Percentiles rank a stretch among this genome's conserved stretches.
These are phyloP conservation scores for Seira ritae DNA, from an alignment of 2,888 invertebrate genomes.

Conservation along the genomic window DNA sequence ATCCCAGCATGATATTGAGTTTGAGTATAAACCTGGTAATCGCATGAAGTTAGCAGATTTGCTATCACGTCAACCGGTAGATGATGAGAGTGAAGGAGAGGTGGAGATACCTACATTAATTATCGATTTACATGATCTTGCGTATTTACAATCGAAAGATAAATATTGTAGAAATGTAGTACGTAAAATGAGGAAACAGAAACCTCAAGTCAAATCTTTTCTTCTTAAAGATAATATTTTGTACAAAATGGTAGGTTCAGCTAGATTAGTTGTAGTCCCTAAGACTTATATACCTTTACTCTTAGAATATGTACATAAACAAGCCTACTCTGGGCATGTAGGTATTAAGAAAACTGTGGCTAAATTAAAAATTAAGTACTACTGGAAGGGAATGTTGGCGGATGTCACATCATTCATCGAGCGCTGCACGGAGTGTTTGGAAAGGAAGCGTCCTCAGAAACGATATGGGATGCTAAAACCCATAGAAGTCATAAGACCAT, in stretches of 20 bases:
- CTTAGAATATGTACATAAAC: too few species aligned
- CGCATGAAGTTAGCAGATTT: slow-evolving; percentile 18
- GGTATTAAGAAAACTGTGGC: background rate
- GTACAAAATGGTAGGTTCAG: background rate
- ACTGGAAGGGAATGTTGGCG: background rate
- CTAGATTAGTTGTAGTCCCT: background rate
- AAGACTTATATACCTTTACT: background rate
- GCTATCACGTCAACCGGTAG: slow-evolving; percentile 20
- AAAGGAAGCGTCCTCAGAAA: background rate
- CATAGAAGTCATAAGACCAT: slow-evolving; percentile 53
- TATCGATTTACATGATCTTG: background rate
- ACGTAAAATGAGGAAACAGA: background rate
- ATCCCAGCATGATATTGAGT: slow-evolving; percentile 25
- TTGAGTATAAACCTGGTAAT: slow-evolving; percentile 26
- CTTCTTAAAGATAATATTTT: background rate
- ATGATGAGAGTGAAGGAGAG: background rate
- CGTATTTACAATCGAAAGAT: slow-evolving; percentile 12
- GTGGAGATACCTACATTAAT: background rate
- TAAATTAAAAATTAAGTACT: slow-evolving; percentile 19
- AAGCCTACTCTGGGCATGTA: background rate
- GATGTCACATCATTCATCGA: slow-evolving; percentile 11
- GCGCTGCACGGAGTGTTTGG: background rate
- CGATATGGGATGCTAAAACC: slow-evolving; percentile 43
- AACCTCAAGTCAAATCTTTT: background rate
- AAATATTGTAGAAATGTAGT: background rate